A percentile compares a stretch with the other conserved stretches of the same genome.
Conservation (phyloP, 1,140 invertebrate species). For the Drosophila mojavensis region DNA sequence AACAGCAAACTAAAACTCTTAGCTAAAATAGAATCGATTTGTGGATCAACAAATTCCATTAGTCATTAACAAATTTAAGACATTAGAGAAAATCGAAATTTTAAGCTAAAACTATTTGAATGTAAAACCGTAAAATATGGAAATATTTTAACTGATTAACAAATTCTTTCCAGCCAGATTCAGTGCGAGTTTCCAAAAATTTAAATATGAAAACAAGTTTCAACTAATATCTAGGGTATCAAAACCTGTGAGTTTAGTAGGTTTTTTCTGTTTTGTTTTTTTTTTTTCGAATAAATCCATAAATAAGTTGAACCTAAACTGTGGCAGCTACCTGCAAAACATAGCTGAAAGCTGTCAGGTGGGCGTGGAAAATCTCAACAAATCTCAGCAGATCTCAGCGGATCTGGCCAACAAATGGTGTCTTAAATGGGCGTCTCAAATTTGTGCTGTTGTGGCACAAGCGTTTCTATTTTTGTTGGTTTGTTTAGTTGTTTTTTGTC, state of each 20-base stretch:
- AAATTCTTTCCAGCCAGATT: too few relatives aligned
- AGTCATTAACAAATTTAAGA: too few relatives aligned
- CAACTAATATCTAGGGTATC: constrained; percentile 13
- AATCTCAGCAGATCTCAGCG: constrained; percentile 26
- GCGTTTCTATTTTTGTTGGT: constrained; percentile 1
- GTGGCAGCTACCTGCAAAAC: constrained; percentile 40
- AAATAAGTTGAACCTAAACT: constrained; percentile 35
- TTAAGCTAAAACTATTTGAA: too few relatives aligned
- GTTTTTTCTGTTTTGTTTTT: background rate
- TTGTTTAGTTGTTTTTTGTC: background rate
- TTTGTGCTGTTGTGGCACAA: constrained; percentile 43
- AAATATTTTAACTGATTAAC: too few relatives aligned
- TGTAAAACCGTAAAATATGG: too few relatives aligned
- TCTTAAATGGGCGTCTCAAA: constrained; percentile 41
- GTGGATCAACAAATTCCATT: too few relatives aligned
- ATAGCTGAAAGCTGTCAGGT: constrained; percentile 32
- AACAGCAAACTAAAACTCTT: too few relatives aligned
- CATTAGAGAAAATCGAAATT: too few relatives aligned
- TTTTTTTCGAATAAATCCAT: constrained; percentile 5
- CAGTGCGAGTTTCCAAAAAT: too few relatives aligned
- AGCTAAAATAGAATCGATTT: too few relatives aligned
- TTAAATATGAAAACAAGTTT: background rate
- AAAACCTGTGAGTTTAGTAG: background rate
- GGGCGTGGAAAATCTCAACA: constrained; percentile 48
- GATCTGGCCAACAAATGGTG: constrained; percentile 40